These are phyloP conservation scores for Cavia porcellus DNA, from an alignment of 2,113 vertebrate species.

Conservation along the genomic window DNA sequence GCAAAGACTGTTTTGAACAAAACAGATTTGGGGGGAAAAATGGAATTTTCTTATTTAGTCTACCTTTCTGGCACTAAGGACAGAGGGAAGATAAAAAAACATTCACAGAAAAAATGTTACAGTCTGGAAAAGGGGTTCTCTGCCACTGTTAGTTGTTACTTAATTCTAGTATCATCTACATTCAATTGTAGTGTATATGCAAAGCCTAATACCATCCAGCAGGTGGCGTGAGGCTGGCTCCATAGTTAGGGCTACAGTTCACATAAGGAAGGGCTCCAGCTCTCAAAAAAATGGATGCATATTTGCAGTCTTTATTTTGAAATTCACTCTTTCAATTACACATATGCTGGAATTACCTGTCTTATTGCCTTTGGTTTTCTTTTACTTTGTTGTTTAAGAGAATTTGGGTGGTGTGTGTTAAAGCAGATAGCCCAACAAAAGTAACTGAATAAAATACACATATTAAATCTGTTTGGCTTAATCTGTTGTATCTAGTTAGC, in stretches of 20 bases:
- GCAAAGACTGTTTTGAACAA: neutral
- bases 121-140: neutral
- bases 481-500: conserved; percentile 58
- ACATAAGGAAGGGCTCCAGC: neutral
- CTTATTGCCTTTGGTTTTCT: neutral
- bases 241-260: neutral
- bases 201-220: neutral
- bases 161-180: neutral
- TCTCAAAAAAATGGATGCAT: neutral
- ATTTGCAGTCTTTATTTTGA: conserved; percentile 10
- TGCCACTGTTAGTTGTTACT: neutral
- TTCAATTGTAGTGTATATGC: neutral
- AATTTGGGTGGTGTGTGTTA: neutral
- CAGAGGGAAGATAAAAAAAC: neutral
- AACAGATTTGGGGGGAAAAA: conserved; percentile 25
- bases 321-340: neutral
- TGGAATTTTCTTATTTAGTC: neutral
- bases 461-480: conserved; percentile 59
- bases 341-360: neutral
- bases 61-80: conserved; percentile 16
- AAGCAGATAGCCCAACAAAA: conserved; percentile 22
- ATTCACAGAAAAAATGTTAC: neutral
- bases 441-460: neutral
- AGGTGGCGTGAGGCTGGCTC: conserved; percentile 59
- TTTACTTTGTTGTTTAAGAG: neutral